Evolutionary conservation across 2,888 invertebrate genomes (phyloP), one percentile per base, ranked within the genome.

Genomic region (Eilema caniola): DNA sequence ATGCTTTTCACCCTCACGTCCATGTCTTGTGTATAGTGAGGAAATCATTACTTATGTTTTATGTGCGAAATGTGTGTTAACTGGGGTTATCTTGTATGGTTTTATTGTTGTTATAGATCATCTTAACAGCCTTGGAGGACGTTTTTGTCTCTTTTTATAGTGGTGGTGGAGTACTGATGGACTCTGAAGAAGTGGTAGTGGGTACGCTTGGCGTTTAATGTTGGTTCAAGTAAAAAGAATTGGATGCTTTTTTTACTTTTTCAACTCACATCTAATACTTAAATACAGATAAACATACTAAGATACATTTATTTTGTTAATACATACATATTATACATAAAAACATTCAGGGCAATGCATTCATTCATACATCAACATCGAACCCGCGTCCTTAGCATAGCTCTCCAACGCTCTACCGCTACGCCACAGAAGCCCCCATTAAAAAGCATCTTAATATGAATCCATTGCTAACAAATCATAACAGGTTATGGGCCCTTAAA

Each of bases 11-110:
- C 83, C 83, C 76, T 71, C 72, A 70, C 76, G 64, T 73, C 56
- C 69, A 20, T 23, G 14, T 23, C 28, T 65, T 56, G 62, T 41
- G 57, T 68, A 57, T 31, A 66, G 59, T 59, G 61, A 24, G 25
- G 57, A 80, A 83, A 79, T 80, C 75, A 81, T 80, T 77, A 79
- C 77, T 79, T 76, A 70, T 76, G 72, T 80, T 79, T 80, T 82
- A 79, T 70, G 79, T 56, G 56, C 57, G 24, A 66, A 66, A 66
- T 66, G 57, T 66, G 57, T 66, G 66, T 53, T 64, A 64, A 53
- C 64, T 64, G 47, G 53, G 28, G 24, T 64, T 64, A 64, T 62
- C 62, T 62, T 37, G 20, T 20, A 56, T 56, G 57, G 33, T 23
- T 57, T 24, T 57, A 66, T 57, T 57, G 57, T 65, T 56, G 64